phyloP scores from a whole-genome alignment of 35 echinoderm and acorn worm genomes.

The Amphiura filiformis region DNA sequence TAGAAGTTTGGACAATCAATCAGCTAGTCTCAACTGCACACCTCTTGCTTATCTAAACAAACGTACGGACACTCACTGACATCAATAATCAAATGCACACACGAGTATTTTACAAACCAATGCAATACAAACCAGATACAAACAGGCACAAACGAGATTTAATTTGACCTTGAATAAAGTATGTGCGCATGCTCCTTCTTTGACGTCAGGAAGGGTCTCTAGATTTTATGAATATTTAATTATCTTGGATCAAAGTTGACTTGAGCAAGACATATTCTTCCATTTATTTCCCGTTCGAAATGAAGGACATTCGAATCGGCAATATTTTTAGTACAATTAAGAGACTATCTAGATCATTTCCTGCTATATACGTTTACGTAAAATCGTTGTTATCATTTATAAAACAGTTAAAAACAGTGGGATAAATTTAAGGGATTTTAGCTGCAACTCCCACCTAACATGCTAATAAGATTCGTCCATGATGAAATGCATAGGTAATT shows the following conservation, averaged over 20 bases:
- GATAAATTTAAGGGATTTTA: neutral
- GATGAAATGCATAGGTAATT: conserved; percentile 3
- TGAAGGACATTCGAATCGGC: neutral
- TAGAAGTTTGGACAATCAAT: no score
- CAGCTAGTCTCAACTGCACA: no score
- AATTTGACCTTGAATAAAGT: neutral
- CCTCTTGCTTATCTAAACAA: no score
- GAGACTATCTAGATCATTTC: no score
- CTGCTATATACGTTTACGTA: neutral
- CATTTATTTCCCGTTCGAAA: neutral
- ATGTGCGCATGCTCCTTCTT: neutral
- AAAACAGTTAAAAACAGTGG: neutral
- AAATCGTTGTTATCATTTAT: neutral
- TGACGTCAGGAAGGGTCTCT: neutral
- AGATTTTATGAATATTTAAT: neutral
- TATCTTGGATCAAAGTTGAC: conserved; percentile 8
- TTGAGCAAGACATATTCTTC: neutral
- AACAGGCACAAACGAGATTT: no score
- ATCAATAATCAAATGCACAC: no score
- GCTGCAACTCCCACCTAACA: conserved; percentile 6
- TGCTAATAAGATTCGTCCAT: conserved; percentile 14
- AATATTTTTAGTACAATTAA: neutral
- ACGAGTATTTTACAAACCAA: no score
- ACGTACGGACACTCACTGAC: no score
- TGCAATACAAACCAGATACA: no score